Percentiles rank a stretch among this genome's conserved stretches.
phyloP scores from a whole-genome alignment of 2,888 invertebrate genomes.

The Polyommatus icarus region DNA sequence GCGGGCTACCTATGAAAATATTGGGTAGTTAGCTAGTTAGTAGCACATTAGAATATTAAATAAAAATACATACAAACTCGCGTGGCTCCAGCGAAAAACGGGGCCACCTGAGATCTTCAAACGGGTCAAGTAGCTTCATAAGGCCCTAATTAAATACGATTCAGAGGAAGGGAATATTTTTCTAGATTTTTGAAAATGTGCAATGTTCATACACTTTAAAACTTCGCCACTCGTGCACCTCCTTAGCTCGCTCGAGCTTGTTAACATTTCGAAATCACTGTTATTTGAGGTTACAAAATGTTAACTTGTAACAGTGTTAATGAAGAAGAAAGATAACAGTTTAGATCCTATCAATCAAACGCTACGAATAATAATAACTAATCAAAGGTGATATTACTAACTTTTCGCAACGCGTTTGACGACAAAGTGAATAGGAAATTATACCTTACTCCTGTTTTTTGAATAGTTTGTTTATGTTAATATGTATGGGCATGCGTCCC shows the following conservation, averaged over 20 bases:
- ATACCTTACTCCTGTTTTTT: no score
- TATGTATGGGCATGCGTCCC: no score
- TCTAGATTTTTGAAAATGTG: slow-evolving; percentile 29
- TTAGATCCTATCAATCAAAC: no score
- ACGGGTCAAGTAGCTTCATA: slow-evolving; percentile 62
- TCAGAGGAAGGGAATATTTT: slow-evolving; percentile 29
- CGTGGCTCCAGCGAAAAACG: slow-evolving; percentile 30
- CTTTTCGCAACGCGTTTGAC: no score
- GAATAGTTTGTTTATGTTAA: no score
- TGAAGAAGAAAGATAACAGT: background rate
- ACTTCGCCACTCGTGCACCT: background rate
- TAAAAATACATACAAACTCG: slow-evolving; percentile 29
- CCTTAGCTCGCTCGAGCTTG: slow-evolving; percentile 6
- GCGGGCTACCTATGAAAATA: no score
- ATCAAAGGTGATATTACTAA: no score
- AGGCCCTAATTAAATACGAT: slow-evolving; percentile 33
- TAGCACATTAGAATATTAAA: background rate
- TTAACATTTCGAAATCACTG: background rate
- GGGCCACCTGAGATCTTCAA: slow-evolving; percentile 45
- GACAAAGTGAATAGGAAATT: no score
- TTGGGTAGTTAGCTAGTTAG: background rate
- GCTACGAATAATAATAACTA: no score
- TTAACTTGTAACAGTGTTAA: background rate
- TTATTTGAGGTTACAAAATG: background rate
- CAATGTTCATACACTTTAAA: slow-evolving; percentile 17